phyloP scores from a whole-genome alignment of 2,113 vertebrate species.

The Salvator merianae region DNA sequence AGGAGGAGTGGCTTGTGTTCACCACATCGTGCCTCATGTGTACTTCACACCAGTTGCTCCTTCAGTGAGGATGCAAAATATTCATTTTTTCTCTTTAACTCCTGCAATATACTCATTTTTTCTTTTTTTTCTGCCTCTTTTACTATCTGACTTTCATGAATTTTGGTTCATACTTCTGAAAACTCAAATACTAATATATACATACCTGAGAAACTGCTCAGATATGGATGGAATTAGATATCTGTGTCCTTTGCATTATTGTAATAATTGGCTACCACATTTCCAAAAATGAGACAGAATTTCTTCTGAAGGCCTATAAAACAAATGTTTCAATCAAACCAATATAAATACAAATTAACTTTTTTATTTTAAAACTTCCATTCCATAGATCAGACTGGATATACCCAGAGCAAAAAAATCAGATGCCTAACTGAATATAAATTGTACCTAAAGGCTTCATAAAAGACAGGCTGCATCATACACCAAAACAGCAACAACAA shows the following conservation, averaged over 20 bases:
- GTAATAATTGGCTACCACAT: neutral
- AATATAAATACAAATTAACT: neutral
- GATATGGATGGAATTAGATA: neutral
- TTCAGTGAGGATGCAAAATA: no score
- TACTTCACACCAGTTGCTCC: no score
- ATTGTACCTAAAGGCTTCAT: no score
- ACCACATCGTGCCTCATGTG: no score
- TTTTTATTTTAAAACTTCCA: neutral
- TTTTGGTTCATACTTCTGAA: neutral
- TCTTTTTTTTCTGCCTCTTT: neutral
- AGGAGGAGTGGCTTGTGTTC: no score
- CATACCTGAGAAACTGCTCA: conserved; percentile 59
- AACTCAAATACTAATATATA: neutral
- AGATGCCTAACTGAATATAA: no score
- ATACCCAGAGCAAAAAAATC: neutral
- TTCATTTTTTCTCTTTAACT: no score
- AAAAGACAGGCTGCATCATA: no score
- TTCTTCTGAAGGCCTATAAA: conserved; percentile 54
- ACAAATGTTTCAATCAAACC: neutral
- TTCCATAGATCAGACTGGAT: neutral
- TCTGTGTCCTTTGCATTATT: conserved; percentile 39
- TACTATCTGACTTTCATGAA: neutral
- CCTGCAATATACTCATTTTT: no score
- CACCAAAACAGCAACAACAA: no score
- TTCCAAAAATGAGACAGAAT: neutral